phyloP scores from a whole-genome alignment of 2,797 vertebrate species.

The Myotis planiceps region DNA sequence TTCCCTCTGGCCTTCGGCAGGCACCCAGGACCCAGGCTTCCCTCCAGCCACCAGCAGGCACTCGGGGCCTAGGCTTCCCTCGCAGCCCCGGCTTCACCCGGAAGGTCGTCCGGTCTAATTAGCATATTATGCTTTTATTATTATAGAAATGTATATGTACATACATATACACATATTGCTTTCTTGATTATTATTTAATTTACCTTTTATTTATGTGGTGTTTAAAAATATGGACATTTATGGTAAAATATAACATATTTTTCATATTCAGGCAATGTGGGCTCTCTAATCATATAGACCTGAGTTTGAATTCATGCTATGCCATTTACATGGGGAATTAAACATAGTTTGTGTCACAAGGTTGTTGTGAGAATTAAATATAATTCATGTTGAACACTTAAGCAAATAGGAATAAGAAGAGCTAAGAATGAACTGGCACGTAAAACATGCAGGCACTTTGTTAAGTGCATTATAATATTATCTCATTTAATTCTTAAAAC shows the following conservation, averaged over 20 bases:
- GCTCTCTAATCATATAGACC: neutral
- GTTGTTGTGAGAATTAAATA: neutral
- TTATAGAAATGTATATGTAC: neutral
- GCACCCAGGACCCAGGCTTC: too few species aligned
- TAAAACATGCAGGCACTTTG: neutral
- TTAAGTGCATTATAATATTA: neutral
- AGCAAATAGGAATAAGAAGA: neutral
- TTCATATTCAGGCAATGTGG: neutral
- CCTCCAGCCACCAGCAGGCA: too few species aligned
- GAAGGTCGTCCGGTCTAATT: too few species aligned
- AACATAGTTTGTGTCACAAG: neutral
- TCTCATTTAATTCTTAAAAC: neutral
- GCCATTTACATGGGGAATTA: neutral
- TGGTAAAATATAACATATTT: neutral
- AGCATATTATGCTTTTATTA: too few species aligned
- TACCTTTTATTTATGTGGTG: neutral
- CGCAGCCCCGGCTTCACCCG: too few species aligned
- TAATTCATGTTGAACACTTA: neutral
- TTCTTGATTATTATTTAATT: neutral
- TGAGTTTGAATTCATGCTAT: neutral
- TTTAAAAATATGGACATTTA: neutral
- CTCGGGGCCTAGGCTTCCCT: too few species aligned
- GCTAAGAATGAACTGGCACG: neutral
- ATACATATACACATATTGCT: neutral
- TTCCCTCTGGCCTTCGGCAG: too few species aligned